Evolutionary conservation across 2,113 vertebrate species (phyloP).

Genomic region (Paratilapia polleni): DNA sequence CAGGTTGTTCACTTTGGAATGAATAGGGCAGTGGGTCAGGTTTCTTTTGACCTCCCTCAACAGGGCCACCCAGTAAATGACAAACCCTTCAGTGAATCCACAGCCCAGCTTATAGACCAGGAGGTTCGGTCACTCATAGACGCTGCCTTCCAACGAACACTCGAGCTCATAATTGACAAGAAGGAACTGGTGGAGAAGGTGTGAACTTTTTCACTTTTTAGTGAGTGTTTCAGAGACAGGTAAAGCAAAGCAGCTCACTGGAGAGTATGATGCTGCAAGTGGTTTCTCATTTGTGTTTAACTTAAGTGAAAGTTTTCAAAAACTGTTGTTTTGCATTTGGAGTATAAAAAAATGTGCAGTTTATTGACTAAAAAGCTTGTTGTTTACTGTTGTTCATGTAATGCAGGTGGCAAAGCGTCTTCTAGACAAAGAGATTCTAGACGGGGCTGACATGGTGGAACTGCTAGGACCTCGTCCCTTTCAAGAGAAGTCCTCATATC

Average conservation of each 20-base stretch:
- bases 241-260: slow-evolving; percentile 28
- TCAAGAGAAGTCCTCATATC: slow-evolving; percentile 90
- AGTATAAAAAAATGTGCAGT: background rate
- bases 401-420: slow-evolving; percentile 90
- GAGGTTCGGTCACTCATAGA: slow-evolving; percentile 81
- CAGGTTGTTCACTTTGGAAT: slow-evolving; percentile 96
- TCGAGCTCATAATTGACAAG: slow-evolving; percentile 82
- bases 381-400: background rate
- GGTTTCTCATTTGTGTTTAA: background rate
- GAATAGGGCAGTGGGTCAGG: slow-evolving; percentile 93
- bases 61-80: slow-evolving; percentile 88
- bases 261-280: background rate
- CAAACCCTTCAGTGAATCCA: slow-evolving; percentile 92
- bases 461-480: slow-evolving; percentile 91
- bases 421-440: slow-evolving; percentile 91
- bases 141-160: slow-evolving; percentile 77
- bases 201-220: background rate
- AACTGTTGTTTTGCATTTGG: background rate
- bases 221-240: slow-evolving; percentile 43
- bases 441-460: slow-evolving; percentile 92
- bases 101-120: slow-evolving; percentile 80
- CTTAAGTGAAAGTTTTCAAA: background rate
- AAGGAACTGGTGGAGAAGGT: slow-evolving; percentile 95
- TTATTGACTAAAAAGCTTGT: background rate
- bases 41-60: slow-evolving; percentile 92